Base-by-base conservation (phyloP, 1,140 invertebrate species). In the Eumaeus atala region DNA sequence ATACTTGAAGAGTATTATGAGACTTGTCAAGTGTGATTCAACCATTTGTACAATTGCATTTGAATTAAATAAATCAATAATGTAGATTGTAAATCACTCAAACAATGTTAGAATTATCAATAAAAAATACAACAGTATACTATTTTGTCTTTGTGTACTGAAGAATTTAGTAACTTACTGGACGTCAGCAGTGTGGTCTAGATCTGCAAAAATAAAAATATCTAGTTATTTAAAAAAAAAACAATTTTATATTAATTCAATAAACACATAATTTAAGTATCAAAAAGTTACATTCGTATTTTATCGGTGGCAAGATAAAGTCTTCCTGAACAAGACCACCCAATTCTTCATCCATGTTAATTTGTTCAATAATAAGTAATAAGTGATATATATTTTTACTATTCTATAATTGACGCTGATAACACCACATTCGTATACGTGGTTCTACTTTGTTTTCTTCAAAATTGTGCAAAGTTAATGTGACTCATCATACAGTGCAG, bases 141-240 rank as follows among this genome's bases (percentile, higher is more conserved):
- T n/a, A n/a, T n/a, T n/a, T n/a, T n/a, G n/a, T n/a, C n/a, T n/a
- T n/a, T n/a, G n/a, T n/a, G n/a, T n/a, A n/a, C n/a, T n/a, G n/a
- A n/a, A n/a, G n/a, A n/a, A n/a, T 38, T 9, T 3, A 10, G 35
- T 49, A 62, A 84, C 95, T 95, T 90, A 97, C 95, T 99, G 97
- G 18, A 99, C 95, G 89, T 99, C 97, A 3, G 97, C 97, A 28
- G 97, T 97, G 74, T 99, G 97, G 75, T 99, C 97, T 70, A 99
- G 89, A 92, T 98, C 96, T 97, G 89, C 57, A 92, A 93, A 18
- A 49, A 33, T 53, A 51, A 48, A 17, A 21, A 37, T 21, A 62
- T 51, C 54, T 9, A 16, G 9, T 42, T 53, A 35, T 35, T 9
- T 11, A 1, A 42, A 14, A n/a, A 18, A 51, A 0, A 10, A 9